Conservation (phyloP, 2,888 invertebrate species). For the Acanthopleura granulata region DNA sequence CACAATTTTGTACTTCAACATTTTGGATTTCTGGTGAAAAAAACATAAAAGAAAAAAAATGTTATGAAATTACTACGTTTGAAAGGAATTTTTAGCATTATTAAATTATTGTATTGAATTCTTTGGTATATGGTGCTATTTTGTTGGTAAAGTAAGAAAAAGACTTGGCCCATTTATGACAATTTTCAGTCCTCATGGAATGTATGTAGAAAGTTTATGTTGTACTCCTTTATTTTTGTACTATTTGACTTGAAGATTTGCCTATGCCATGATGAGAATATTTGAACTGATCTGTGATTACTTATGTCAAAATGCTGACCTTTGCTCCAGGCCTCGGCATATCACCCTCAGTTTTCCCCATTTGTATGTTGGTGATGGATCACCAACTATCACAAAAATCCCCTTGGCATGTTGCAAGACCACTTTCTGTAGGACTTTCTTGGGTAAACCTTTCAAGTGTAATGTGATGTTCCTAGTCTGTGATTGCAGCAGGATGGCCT, state of each 20-base stretch:
- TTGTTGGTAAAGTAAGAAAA: constrained; percentile 16
- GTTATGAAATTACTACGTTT: not conserved
- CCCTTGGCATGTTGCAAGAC: too few relatives aligned
- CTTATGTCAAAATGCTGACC: not conserved
- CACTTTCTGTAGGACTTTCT: too few relatives aligned
- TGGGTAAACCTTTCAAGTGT: not conserved
- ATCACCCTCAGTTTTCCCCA: constrained; percentile 1
- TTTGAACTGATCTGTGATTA: constrained; percentile 13
- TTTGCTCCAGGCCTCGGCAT: not conserved
- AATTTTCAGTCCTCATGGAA: constrained; percentile 9
- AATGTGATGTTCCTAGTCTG: constrained; percentile 10
- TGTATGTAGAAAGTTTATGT: constrained; percentile 14
- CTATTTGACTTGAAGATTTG: constrained; percentile 15
- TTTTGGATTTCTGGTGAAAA: constrained; percentile 10
- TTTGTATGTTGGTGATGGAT: too few relatives aligned
- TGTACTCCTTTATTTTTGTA: constrained; percentile 19
- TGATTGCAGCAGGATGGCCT: constrained; percentile 8
- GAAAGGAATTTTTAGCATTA: constrained; percentile 3
- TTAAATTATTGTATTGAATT: constrained; percentile 15
- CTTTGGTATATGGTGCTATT: constrained; percentile 20
- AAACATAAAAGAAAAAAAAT: not conserved
- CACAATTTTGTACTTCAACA: constrained; percentile 17
- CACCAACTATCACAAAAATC: too few relatives aligned
- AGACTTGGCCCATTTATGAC: not conserved
- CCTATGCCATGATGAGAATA: constrained; percentile 11